Conservation (phyloP, 2,113 vertebrate species). For the Menura novaehollandiae region DNA sequence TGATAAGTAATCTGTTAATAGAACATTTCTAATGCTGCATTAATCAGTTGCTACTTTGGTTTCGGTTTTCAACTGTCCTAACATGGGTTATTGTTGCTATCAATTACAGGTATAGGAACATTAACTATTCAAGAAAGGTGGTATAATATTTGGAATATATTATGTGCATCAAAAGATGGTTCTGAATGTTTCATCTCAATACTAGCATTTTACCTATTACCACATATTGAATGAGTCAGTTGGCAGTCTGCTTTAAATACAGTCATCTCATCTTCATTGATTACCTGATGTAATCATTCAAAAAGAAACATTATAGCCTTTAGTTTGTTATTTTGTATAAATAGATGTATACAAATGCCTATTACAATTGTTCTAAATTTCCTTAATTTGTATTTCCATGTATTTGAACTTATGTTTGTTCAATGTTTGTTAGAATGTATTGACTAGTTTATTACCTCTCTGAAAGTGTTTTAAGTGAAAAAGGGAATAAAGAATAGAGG, state of each 20-base stretch:
- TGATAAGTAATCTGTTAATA: background rate
- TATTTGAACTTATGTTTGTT: background rate
- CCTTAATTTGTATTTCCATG: background rate
- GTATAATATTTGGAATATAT: background rate
- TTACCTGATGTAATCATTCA: background rate
- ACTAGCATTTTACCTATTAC: background rate
- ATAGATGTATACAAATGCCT: accelerated
- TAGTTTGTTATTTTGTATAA: background rate
- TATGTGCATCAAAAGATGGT: background rate
- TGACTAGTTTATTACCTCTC: background rate
- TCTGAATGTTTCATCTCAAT: background rate
- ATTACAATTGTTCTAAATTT: background rate
- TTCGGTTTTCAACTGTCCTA: background rate
- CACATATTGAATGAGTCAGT: background rate
- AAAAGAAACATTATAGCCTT: background rate
- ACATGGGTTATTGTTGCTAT: background rate
- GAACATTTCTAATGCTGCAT: background rate
- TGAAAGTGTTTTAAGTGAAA: background rate
- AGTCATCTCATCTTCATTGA: background rate
- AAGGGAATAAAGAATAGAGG: background rate
- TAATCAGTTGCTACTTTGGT: background rate
- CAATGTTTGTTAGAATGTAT: background rate
- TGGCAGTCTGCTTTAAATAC: background rate
- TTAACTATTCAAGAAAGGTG: background rate
- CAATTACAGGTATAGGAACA: background rate